Evolutionary conservation across 2,113 vertebrate genomes (phyloP).

Genomic region (Lathamus discolor): DNA sequence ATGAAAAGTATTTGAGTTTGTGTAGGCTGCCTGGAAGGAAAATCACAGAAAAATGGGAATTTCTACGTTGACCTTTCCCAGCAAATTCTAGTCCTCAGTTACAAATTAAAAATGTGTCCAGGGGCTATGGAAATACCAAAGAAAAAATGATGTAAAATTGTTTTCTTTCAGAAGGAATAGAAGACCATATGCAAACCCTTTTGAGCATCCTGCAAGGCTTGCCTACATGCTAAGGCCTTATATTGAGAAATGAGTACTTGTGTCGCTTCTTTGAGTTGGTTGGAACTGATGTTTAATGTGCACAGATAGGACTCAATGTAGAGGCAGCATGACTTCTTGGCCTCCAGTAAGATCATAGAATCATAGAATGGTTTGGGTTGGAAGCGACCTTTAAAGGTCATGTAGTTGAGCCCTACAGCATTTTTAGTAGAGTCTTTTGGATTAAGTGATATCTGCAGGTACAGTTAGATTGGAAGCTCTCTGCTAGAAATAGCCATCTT

Average conservation of each 20-base stretch:
- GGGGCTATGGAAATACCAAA: neutral
- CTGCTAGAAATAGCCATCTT: neutral
- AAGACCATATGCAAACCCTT: neutral
- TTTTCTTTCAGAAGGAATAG: neutral
- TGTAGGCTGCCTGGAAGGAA: neutral
- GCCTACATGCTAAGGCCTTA: neutral
- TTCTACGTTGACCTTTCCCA: conserved; percentile 26
- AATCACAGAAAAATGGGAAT: neutral
- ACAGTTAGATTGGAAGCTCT: neutral
- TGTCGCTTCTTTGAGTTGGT: neutral
- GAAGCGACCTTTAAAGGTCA: neutral
- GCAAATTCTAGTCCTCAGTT: neutral
- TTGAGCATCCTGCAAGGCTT: neutral
- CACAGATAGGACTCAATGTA: neutral
- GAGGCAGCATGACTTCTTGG: neutral
- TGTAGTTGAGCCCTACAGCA: neutral
- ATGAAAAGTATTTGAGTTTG: neutral
- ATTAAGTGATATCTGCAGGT: neutral
- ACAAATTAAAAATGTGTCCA: neutral
- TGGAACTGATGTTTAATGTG: neutral
- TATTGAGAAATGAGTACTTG: neutral
- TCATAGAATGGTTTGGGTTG: neutral
- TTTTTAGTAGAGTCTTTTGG: neutral
- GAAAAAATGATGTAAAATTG: neutral
- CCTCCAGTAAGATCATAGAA: neutral